Base-by-base conservation (phyloP, 2,888 invertebrate genomes). In the Piscicola geometra region DNA sequence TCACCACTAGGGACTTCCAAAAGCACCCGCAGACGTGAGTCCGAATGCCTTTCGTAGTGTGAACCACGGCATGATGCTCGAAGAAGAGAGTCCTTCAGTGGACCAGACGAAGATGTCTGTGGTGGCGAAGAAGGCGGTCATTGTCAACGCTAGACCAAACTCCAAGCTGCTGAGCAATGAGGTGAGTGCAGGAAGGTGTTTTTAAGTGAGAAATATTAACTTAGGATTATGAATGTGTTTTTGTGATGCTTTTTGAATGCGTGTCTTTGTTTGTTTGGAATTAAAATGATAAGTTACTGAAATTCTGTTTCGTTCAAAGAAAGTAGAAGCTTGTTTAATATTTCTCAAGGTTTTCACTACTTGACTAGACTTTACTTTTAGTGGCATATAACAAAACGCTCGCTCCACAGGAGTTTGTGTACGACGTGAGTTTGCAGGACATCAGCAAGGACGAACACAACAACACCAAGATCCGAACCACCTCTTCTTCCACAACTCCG, bases 61-160 rank as follows among this genome's bases (percentile, higher is more conserved):
- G 3, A 52, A 28, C 64, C 33, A 73, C 30, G 70, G 70, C 50
- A 73, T 35, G 33, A 12, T 15, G 15, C 1, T 18, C 15, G 30
- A 64, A 9, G 64, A 64, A 21, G 67, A 67, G 33, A 30, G 21
- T 21, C 73, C 64, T 0, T 50, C 52, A 25, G 64, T 73, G 1
- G 73, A 73, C 33, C 73, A 73, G 36, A 73, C 73, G 18, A 73
- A 73, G 36, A 73, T 73, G 73, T 56, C 64, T 18, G 73, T 73
- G 25, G 56, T 56, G 1, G 73, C 73, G n/a, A 73, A 73, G 21
- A 73, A 73, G 56, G 52, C 73, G 15, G 73, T 73, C 3, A 5
- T 73, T 1, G 73, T 73, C 64, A 73, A 56, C 21, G 73, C 73
- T n/a, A 73, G 52, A 33, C 73, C 73, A 18, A 36, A 15, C 28